Base-by-base conservation (phyloP, 1,140 invertebrate species). In the Danaus melanippus region DNA sequence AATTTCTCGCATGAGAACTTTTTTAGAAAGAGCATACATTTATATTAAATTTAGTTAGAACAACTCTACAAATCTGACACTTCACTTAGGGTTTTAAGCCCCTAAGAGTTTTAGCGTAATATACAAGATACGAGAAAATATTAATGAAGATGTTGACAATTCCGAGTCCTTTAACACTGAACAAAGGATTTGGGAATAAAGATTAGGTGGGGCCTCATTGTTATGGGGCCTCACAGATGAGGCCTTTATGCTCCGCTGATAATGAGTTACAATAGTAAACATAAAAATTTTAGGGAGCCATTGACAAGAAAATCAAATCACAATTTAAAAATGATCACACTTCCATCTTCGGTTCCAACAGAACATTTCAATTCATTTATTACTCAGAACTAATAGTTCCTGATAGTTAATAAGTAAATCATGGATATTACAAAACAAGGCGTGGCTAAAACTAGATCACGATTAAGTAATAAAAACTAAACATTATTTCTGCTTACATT, bases 61-160 rank as follows among this genome's bases (percentile, higher is more conserved):
- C 15, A 56, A 56, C 51, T 51, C 54, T 49, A 40, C 53, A 55
- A 66, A 64, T 58, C 44, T 53, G 56, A 61, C 53, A 54, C 46
- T 50, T 57, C 49, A 61, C 48, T 54, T 58, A 57, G 46, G 56
- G 42, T 51, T 50, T 59, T 64, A 63, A 61, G 53, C 52, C 49
- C 54, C 58, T 61, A 66, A 60, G 62, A 59, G 60, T 63, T 64
- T 64, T 68, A 67, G 59, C 58, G 57, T 51, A 67, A 65, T 60
- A 69, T 62, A 53, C 53, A 50, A 68, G 52, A 53, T 55, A 64
- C 47, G 56, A 54, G 71, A 71, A 76, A 76, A 74, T 76, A 79
- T 81, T 79, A 79, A 81, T 79, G 76, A 76, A 81, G 76, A 77
- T 77, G 78, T 79, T 74, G 68, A 78, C 73, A 79, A 69, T 70